phyloP scores from a whole-genome alignment of 1,140 invertebrate genomes.

The Sitophilus oryzae region DNA sequence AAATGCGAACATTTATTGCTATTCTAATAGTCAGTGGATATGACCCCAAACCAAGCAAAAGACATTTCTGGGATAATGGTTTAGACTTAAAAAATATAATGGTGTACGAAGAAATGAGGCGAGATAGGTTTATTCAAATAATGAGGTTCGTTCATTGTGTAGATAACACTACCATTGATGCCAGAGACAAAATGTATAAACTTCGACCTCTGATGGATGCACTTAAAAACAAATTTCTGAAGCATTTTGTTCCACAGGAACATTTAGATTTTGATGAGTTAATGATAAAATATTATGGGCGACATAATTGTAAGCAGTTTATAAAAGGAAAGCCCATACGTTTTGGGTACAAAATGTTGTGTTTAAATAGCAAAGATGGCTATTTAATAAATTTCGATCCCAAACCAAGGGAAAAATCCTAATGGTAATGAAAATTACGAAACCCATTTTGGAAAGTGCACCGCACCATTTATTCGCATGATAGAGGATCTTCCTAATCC shows the following conservation, averaged over 20 bases:
- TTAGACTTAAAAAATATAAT: conserved; percentile 36
- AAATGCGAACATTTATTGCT: conserved; percentile 36
- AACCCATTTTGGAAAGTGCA: conserved; percentile 24
- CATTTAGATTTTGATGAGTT: conserved; percentile 29
- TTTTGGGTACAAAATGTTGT: conserved; percentile 28
- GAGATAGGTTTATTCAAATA: conserved; percentile 38
- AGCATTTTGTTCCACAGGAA: conserved; percentile 10
- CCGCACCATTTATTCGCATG: conserved; percentile 26
- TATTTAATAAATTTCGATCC: conserved; percentile 31
- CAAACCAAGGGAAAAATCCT: conserved; percentile 32
- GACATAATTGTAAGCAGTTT: no score
- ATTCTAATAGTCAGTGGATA: conserved; percentile 39
- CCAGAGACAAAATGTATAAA: conserved; percentile 20
- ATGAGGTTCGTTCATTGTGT: conserved; percentile 35
- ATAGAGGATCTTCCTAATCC: conserved; percentile 16
- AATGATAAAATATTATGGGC: conserved; percentile 33
- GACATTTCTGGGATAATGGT: conserved; percentile 37
- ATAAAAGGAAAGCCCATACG: conserved; percentile 28
- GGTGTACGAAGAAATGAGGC: conserved; percentile 33
- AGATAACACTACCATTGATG: conserved; percentile 19
- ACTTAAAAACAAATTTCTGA: conserved; percentile 20
- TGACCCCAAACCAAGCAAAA: conserved; percentile 34
- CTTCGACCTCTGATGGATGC: conserved; percentile 15
- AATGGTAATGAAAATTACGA: conserved; percentile 12
- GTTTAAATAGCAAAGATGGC: conserved; percentile 17